These are phyloP conservation scores for Xiphophorus birchmanni DNA, from an alignment of 2,797 vertebrate genomes.

Conservation along the genomic window DNA sequence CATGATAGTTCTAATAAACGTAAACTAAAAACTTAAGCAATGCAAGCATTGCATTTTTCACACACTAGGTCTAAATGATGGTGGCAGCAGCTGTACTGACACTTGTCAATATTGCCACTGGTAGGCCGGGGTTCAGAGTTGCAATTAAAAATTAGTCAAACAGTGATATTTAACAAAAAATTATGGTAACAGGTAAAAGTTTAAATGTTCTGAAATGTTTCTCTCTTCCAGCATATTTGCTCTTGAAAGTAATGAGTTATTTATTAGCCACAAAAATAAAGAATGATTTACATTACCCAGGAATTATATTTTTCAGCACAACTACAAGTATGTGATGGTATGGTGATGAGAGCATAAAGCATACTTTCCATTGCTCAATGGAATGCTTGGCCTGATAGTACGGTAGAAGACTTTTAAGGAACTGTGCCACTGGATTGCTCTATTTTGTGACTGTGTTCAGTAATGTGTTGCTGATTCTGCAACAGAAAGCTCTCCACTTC, in stretches of 20 bases:
- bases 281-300: neutral
- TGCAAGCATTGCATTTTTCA: too few relatives aligned
- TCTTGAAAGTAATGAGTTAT: neutral
- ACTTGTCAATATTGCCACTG: too few relatives aligned
- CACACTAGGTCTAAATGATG: too few relatives aligned
- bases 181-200: too few relatives aligned
- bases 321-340: neutral
- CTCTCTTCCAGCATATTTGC: neutral
- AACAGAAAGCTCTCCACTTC: constrained; percentile 52
- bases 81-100: too few relatives aligned
- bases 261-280: neutral
- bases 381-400: neutral
- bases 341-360: neutral
- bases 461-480: constrained; percentile 40
- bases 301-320: neutral
- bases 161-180: too few relatives aligned
- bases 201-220: neutral
- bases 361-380: constrained; percentile 1
- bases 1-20: too few relatives aligned
- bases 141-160: neutral
- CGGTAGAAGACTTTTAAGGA: constrained; percentile 4
- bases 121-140: too few relatives aligned
- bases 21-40: too few relatives aligned
- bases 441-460: constrained; percentile 18
- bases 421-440: constrained; percentile 27